Conservation (phyloP, 1,140 invertebrate species). For the Lepidostoma basale region DNA sequence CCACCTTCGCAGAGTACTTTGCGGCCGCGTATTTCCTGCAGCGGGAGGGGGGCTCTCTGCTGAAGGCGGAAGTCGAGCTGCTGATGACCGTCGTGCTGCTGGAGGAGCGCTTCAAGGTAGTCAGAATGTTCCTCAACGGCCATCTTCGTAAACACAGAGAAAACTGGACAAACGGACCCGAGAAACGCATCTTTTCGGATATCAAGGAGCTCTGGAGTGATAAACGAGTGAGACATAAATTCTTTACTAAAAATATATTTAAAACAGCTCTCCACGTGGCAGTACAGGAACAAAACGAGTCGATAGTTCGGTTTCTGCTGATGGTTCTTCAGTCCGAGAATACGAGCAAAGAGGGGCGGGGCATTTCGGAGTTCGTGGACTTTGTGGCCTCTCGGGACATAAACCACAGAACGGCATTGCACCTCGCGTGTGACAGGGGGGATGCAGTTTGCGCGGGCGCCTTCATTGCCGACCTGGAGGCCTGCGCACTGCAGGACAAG, state of each 20-base stretch:
- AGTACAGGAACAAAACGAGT: not conserved
- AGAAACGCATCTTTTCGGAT: no score
- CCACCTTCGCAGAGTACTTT: not conserved
- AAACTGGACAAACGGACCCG: not conserved
- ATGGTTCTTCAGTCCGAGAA: no score
- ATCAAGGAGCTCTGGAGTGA: not conserved
- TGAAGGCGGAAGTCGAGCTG: no score
- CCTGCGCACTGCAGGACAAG: no score
- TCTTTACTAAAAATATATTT: not conserved
- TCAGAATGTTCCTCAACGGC: not conserved
- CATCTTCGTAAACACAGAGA: not conserved
- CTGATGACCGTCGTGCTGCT: not conserved
- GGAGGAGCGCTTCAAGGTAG: not conserved
- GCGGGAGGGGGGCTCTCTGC: no score
- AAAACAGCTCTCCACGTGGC: not conserved
- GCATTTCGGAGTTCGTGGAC: not conserved
- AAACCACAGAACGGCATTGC: not conserved
- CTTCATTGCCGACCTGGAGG: no score
- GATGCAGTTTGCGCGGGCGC: no score
- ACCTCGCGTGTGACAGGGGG: not conserved
- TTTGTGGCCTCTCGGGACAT: not conserved
- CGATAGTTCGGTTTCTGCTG: not conserved
- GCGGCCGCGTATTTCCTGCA: not conserved
- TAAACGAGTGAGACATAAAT: not conserved
- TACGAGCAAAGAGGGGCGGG: no score